These are phyloP conservation scores for Apantesis nais DNA, from an alignment of 2,888 invertebrate species.

Conservation along the genomic window DNA sequence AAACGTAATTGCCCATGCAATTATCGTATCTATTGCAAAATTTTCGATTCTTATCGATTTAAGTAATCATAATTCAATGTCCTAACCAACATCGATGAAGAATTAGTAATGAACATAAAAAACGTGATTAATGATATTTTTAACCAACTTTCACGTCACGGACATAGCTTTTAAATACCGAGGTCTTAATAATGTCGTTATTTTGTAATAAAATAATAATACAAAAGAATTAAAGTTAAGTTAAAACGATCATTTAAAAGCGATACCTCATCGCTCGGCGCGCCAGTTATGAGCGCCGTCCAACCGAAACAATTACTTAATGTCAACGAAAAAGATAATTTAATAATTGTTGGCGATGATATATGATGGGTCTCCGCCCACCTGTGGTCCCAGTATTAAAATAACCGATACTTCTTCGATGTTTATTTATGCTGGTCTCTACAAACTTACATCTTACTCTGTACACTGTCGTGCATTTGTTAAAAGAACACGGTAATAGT, in stretches of 20 bases:
- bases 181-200: slow-evolving; percentile 44
- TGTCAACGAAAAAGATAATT: slow-evolving; percentile 85
- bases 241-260: slow-evolving; percentile 70
- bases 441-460: slow-evolving; percentile 83
- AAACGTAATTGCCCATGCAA: slow-evolving; percentile 62
- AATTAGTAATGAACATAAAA: slow-evolving; percentile 19
- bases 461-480: slow-evolving; percentile 80
- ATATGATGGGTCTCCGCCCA: slow-evolving; percentile 79
- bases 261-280: slow-evolving; percentile 69
- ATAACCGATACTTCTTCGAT: slow-evolving; percentile 77
- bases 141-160: slow-evolving; percentile 30
- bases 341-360: slow-evolving; percentile 84
- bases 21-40: slow-evolving; percentile 53
- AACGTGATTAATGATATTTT: slow-evolving; percentile 21
- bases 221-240: slow-evolving; percentile 66
- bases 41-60: slow-evolving; percentile 50
- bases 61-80: slow-evolving; percentile 20
- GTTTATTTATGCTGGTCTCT: slow-evolving; percentile 80
- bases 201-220: slow-evolving; percentile 53
- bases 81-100: slow-evolving; percentile 19
- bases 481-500: slow-evolving; percentile 84
- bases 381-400: slow-evolving; percentile 79
- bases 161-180: slow-evolving; percentile 19
- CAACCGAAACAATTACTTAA: slow-evolving; percentile 83
- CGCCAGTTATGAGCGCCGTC: slow-evolving; percentile 69